phyloP scores from a whole-genome alignment of 2,797 vertebrate species.

The Galaxias olidus region DNA sequence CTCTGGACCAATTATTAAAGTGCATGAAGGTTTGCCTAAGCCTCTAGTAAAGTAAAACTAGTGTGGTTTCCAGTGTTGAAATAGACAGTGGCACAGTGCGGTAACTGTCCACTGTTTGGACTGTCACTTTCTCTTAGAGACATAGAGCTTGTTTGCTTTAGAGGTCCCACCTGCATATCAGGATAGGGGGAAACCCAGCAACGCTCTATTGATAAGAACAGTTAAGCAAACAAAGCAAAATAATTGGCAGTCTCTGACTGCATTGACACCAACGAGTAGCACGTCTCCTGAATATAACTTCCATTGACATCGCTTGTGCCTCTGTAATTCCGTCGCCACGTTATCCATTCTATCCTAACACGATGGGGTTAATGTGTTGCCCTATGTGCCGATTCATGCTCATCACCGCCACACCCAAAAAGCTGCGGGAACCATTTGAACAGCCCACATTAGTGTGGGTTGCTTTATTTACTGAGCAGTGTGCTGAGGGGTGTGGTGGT shows the following conservation, averaged over 20 bases:
- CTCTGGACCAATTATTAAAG: no score
- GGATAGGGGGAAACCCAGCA: constrained; percentile 42
- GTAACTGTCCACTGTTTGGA: constrained; percentile 57
- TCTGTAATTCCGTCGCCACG: no score
- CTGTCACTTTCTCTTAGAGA: constrained; percentile 25
- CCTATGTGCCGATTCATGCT: no score
- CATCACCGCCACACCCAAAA: no score
- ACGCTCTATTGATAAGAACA: constrained; percentile 25
- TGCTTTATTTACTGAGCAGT: constrained; percentile 21
- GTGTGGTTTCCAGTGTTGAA: not conserved
- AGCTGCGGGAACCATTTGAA: no score
- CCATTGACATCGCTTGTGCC: no score
- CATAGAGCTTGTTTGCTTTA: constrained; percentile 27
- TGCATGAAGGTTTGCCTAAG: no score
- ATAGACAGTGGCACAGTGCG: not conserved
- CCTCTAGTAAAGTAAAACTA: constrained; percentile 3
- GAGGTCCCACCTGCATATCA: constrained; percentile 56
- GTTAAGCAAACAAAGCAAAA: constrained; percentile 24
- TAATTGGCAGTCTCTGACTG: constrained; percentile 35
- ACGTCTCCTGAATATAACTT: not conserved
- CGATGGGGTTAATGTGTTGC: no score
- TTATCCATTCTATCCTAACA: no score
- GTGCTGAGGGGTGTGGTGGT: constrained; percentile 27
- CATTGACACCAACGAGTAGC: constrained; percentile 18
- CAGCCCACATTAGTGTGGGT: no score